Percentiles rank a stretch among this genome's conserved stretches.
These are phyloP conservation scores for Zophobas atratus DNA, from an alignment of 1,140 invertebrate species.

Conservation along the genomic window DNA sequence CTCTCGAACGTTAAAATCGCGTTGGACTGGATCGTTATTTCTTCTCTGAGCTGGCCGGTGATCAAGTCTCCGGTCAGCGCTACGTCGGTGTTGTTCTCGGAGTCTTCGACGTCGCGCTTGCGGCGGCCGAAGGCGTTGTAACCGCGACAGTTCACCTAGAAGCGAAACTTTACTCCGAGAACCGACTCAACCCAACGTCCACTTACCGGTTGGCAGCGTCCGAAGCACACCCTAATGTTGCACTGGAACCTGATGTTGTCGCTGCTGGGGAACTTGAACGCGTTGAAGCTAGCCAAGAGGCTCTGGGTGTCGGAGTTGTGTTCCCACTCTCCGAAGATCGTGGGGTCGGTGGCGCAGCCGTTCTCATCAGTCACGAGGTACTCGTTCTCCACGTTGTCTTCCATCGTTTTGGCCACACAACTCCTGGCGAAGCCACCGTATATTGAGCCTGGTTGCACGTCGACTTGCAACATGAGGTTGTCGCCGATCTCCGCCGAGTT, in stretches of 20 bases:
- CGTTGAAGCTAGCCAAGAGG: conserved; percentile 90
- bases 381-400: conserved; percentile 90
- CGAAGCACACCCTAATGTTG: conserved; percentile 95
- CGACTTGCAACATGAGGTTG: conserved; percentile 90
- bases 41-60: conserved; percentile 90
- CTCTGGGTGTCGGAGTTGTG: conserved; percentile 87
- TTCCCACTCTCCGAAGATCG: conserved; percentile 95
- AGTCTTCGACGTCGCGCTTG: conserved; percentile 76
- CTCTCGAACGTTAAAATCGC: conserved; percentile 91
- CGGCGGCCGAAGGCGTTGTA: conserved; percentile 90
- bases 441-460: conserved; percentile 93
- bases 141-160: conserved; percentile 90
- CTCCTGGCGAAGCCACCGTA: conserved; percentile 95
- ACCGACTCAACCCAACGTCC: background rate
- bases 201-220: conserved; percentile 93
- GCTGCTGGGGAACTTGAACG: conserved; percentile 96
- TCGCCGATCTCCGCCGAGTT: conserved; percentile 94
- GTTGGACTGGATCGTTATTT: conserved; percentile 94
- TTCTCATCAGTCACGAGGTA: conserved; percentile 95
- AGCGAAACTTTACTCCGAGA: conserved; percentile 8
- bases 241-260: conserved; percentile 97
- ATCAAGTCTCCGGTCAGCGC: conserved; percentile 74
- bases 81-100: conserved; percentile 73
- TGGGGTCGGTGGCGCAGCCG: conserved; percentile 93
- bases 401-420: conserved; percentile 94